Evolutionary conservation across 2,113 vertebrate genomes (phyloP), one percentile per base, ranked within the genome.

Genomic region (Gymnogyps californianus): DNA sequence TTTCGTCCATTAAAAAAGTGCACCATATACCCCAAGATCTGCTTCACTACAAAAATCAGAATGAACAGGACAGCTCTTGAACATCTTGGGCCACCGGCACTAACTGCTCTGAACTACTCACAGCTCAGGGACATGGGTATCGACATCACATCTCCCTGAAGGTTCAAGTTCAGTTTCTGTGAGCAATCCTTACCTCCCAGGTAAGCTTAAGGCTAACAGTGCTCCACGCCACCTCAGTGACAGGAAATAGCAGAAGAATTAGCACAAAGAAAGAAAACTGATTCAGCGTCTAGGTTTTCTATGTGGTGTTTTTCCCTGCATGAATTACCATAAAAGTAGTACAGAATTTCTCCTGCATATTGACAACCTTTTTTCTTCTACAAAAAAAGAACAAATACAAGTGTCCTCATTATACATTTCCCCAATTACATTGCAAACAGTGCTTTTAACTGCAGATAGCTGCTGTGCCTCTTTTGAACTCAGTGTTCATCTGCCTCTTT

Each of bases 371-470:
- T 75, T 31, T 67, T 47, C 22, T 67, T 29, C 38, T 26, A 58
- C 54, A 58, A 67, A 67, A 65, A 34, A 16, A 69, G 16, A 62
- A 70, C 16, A 40, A 62, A 46, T 25, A 22, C 49, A 76, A 47
- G 18, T 0, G 0, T 34, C 7, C 26, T 44, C 5, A 42, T 34
- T 36, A n/a, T 10, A 18, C 3, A 34, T 49, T 42, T 64, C 22
- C 7, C 10, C 44, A 38, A 24, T 14, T 38, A 44, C 74, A 74
- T 29, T 51, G 22, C 15, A 91, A 44, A 55, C 0, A 1, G 29
- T 57, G 42, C 21, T 79, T 62, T 62, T 46, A 83, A 57, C 28
- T 49, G 22, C 18, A 58, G 38, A 42, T 36, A 65, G 62, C 26
- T 47, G 25, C 16, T 46, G 38, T 36, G 29, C 16, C 57, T 69